Evolutionary conservation across 2,888 invertebrate genomes (phyloP), one percentile per base, ranked within the genome.

Genomic region (Phlogophora meticulosa): DNA sequence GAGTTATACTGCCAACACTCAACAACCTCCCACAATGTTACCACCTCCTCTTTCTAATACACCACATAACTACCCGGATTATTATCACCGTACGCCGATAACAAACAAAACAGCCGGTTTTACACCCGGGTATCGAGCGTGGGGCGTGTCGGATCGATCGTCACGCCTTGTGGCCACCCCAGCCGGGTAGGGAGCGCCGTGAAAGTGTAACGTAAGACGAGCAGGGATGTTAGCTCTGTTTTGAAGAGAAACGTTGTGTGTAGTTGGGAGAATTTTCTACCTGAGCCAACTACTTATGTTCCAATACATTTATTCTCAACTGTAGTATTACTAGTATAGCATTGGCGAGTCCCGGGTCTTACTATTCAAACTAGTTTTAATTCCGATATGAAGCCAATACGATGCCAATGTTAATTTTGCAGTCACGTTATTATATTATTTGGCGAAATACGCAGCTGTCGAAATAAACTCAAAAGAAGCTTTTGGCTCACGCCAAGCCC

Each of bases 81-180:
- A 40, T 76, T 65, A 73, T 73, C 77, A 77, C 43, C 34, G 7
- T 52, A 11, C 15, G 24, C 55, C 69, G 61, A 81, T 70, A 71
- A 57, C 67, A 70, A 65, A 63, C 72, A 63, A 53, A 71, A 71
- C 76, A 78, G 56, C 58, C 64, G 76, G 69, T 80, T 51, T n/a
- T 56, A 45, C 56, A 48, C 60, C 81, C 85, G 85, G 85, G 80
- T 84, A 88, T 88, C 89, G 90, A 90, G 75, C 83, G 75, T 78
- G 82, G 88, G 90, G 91, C 91, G 92, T 91, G 91, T 88, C 92
- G 89, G 91, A 87, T 93, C 92, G 92, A 92, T 91, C 90, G 93
- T 92, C 90, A 93, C 92, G 93, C 92, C 91, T 87, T 82, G 83
- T 81, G 88, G 80, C 56, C 85, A 80, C 86, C 83, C 84, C 82